Evolutionary conservation across 2,888 invertebrate species (phyloP).

Genomic region (Balanococcus diminutus): DNA sequence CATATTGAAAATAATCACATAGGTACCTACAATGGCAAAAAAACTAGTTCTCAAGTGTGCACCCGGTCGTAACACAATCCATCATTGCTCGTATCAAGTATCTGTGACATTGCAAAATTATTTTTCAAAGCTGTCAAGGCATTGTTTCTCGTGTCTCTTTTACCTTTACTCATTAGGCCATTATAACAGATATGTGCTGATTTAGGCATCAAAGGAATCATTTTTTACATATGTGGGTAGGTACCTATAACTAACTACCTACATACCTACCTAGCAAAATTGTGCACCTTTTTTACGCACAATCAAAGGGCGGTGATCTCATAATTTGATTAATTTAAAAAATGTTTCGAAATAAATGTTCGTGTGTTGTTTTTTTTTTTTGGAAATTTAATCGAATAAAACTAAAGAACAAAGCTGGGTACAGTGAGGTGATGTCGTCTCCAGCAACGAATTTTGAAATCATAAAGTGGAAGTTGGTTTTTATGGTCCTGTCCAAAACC

Average conservation of each 20-base stretch:
- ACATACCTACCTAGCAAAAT: neutral
- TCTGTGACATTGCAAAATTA: constrained; percentile 2
- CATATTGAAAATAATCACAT: neutral
- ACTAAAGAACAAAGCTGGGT: too few species aligned
- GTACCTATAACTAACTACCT: neutral
- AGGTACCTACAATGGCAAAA: neutral
- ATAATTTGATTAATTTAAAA: too few species aligned
- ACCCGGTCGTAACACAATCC: constrained; percentile 8
- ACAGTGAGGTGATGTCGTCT: too few species aligned
- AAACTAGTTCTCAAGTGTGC: neutral
- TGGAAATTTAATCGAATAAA: too few species aligned
- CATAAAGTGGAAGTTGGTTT: too few species aligned
- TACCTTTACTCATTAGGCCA: neutral
- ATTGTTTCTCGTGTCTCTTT: neutral
- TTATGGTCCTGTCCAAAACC: too few species aligned
- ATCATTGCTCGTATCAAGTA: constrained; percentile 1
- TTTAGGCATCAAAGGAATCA: neutral
- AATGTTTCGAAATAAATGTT: too few species aligned
- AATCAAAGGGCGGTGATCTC: too few species aligned
- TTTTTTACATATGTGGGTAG: neutral
- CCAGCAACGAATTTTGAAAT: too few species aligned
- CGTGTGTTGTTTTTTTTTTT: too few species aligned
- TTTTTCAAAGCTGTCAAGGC: neutral
- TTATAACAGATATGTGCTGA: neutral
- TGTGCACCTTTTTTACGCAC: too few species aligned